Percentiles rank a stretch among this genome's conserved stretches.
Evolutionary conservation across 2,888 invertebrate species (phyloP).

Genomic region (Melanchra persicariae): DNA sequence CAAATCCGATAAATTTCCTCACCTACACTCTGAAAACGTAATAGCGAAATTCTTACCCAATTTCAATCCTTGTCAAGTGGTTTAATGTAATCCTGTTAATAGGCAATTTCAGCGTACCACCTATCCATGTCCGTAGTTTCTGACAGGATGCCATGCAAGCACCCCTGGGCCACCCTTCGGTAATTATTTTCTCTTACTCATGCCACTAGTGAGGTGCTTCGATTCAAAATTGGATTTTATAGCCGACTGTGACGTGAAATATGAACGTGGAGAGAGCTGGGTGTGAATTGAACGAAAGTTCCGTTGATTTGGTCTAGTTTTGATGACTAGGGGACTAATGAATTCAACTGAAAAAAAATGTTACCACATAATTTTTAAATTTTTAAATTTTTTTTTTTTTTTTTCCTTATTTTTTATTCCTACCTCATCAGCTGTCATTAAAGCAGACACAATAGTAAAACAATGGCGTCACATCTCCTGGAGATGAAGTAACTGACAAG

Average conservation of each 20-base stretch:
- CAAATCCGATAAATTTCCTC: slow-evolving; percentile 44
- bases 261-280: slow-evolving; percentile 8
- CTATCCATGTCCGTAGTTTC: slow-evolving; percentile 67
- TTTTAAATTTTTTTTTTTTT: too few relatives aligned
- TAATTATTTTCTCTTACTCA: slow-evolving; percentile 71
- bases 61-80: slow-evolving; percentile 69
- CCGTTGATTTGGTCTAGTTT: slow-evolving; percentile 17
- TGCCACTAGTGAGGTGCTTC: slow-evolving; percentile 56
- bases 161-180: slow-evolving; percentile 69
- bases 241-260: slow-evolving; percentile 46
- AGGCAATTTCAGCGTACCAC: slow-evolving; percentile 72
- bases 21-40: slow-evolving; percentile 26
- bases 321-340: background rate
- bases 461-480: too few relatives aligned
- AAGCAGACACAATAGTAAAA: too few relatives aligned
- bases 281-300: slow-evolving; percentile 38
- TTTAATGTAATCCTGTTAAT: slow-evolving; percentile 72
- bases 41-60: slow-evolving; percentile 65
- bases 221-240: slow-evolving; percentile 67
- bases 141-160: slow-evolving; percentile 69
- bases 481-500: too few relatives aligned
- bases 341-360: too few relatives aligned
- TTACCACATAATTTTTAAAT: too few relatives aligned
- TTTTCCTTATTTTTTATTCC: too few relatives aligned
- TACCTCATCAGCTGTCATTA: too few relatives aligned